These are phyloP conservation scores for Brachionus angularis DNA, from an alignment of 1,140 invertebrate genomes.

Conservation along the genomic window DNA sequence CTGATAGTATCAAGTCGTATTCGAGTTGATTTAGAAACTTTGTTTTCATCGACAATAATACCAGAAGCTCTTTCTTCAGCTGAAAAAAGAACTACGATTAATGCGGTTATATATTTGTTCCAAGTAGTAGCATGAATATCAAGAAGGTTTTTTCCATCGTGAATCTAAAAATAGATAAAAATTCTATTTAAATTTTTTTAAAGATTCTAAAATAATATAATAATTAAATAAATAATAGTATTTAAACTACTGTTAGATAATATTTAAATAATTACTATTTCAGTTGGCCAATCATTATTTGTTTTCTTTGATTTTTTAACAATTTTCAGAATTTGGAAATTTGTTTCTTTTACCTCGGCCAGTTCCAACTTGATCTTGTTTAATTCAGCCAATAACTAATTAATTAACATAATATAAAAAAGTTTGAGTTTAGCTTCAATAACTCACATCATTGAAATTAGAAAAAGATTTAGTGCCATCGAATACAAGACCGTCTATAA, in stretches of 20 bases:
- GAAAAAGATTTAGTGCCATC: too few species aligned
- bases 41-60: not conserved
- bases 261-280: not conserved
- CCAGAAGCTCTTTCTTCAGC: not conserved
- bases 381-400: too few species aligned
- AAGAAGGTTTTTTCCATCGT: constrained; percentile 9
- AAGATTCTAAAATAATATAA: not conserved
- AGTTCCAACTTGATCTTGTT: too few species aligned
- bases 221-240: not conserved
- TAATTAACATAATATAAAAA: too few species aligned
- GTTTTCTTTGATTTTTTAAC: too few species aligned
- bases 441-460: too few species aligned
- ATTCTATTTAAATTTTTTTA: constrained; percentile 19
- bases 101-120: constrained; percentile 26
- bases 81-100: constrained; percentile 8
- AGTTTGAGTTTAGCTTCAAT: too few species aligned
- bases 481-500: too few species aligned
- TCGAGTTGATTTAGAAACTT: constrained; percentile 9
- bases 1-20: not conserved
- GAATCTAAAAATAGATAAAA: constrained; percentile 7
- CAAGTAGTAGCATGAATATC: constrained; percentile 13
- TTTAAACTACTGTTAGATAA: not conserved
- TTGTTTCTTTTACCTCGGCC: too few species aligned
- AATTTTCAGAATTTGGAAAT: too few species aligned
- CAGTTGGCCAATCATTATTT: constrained; percentile 2